phyloP scores from a whole-genome alignment of 2,113 vertebrate genomes.

The Symphodus melops region DNA sequence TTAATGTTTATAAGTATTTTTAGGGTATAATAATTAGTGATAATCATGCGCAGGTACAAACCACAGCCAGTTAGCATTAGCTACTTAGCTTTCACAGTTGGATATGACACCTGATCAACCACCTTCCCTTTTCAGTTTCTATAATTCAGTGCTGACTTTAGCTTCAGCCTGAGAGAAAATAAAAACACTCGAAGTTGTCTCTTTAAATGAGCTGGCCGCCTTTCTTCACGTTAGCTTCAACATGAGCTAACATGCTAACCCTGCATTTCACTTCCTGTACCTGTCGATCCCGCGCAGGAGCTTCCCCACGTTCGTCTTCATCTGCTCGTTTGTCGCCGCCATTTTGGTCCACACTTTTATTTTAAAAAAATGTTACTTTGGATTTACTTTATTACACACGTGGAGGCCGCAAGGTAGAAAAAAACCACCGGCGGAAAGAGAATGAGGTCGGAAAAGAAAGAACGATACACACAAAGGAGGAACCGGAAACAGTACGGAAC shows the following conservation, averaged over 20 bases:
- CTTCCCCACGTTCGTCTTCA: constrained; percentile 92
- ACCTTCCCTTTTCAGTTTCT: too few relatives aligned
- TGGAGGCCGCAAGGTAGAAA: constrained; percentile 25
- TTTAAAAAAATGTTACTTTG: too few relatives aligned
- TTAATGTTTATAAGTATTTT: too few relatives aligned
- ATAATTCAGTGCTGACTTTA: too few relatives aligned
- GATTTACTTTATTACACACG: constrained; percentile 54
- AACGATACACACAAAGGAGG: not conserved
- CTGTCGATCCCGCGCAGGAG: constrained; percentile 93
- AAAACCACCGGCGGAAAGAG: not conserved
- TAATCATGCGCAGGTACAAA: too few relatives aligned
- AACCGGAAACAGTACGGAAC: constrained; percentile 36
- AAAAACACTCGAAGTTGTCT: too few relatives aligned
- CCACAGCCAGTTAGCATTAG: not conserved
- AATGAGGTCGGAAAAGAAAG: constrained; percentile 55
- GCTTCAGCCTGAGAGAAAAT: too few relatives aligned
- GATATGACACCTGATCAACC: not conserved
- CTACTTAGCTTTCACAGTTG: not conserved
- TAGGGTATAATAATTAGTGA: too few relatives aligned
- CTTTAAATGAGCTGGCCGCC: not conserved
- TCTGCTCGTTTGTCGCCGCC: constrained; percentile 90
- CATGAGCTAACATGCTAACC: constrained; percentile 44
- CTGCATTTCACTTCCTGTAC: constrained; percentile 63
- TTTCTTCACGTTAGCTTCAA: not conserved
- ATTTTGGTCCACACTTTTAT: constrained; percentile 73